A percentile compares a stretch with the other conserved stretches of the same genome.
Evolutionary conservation across 2,113 vertebrate genomes (phyloP).

Genomic region (Phyllostomus discolor): DNA sequence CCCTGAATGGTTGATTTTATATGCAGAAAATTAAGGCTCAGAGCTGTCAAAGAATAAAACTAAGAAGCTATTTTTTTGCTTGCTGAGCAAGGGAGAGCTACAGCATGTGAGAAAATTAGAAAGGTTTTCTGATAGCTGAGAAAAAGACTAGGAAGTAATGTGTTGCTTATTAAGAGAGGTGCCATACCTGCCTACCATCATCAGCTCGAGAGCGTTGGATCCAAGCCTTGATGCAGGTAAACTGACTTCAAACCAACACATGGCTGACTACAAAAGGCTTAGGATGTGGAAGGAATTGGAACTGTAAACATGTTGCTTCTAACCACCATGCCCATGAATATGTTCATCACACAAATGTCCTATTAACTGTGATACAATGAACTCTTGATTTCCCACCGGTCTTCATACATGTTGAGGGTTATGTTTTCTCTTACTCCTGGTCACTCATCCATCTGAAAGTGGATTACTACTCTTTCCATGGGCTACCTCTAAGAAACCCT

Average conservation of each 20-base stretch:
- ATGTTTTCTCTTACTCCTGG: background rate
- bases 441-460: background rate
- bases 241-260: background rate
- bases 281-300: background rate
- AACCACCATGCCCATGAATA: background rate
- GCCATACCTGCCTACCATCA: background rate
- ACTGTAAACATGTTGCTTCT: background rate
- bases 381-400: background rate
- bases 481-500: background rate
- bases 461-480: background rate
- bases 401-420: background rate
- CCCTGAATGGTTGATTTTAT: background rate
- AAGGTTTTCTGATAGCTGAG: background rate
- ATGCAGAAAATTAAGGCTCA: background rate
- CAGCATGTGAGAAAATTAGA: background rate
- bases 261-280: background rate
- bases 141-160: background rate
- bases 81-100: background rate
- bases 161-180: background rate
- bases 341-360: background rate
- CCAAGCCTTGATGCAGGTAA: background rate
- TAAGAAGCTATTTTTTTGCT: background rate
- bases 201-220: background rate
- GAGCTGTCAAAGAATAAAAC: background rate
- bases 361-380: background rate